Percentiles rank a stretch among this genome's conserved stretches.
These are phyloP conservation scores for Metellina segmentata DNA, from an alignment of 2,888 invertebrate species.

Conservation along the genomic window DNA sequence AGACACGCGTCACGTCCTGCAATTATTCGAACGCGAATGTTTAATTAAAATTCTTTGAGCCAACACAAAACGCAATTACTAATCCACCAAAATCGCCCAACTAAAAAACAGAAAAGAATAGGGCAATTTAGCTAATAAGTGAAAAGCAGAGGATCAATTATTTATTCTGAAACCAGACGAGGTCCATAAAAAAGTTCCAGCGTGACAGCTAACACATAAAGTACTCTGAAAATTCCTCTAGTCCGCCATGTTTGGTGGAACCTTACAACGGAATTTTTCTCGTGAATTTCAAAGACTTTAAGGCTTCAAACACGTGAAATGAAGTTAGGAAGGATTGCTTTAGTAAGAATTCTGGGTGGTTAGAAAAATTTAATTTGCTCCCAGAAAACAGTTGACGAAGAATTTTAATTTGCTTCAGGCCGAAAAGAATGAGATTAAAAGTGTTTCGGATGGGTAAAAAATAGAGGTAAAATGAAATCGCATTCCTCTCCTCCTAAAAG, in stretches of 20 bases:
- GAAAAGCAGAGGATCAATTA: conserved; percentile 47
- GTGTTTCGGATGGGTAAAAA: background rate
- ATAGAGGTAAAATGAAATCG: background rate
- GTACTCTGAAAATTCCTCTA: conserved; percentile 28
- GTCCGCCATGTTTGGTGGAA: conserved; percentile 10
- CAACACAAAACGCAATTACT: conserved; percentile 29
- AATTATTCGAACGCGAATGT: conserved; percentile 20
- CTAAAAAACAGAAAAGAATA: conserved; percentile 30
- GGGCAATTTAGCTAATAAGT: conserved; percentile 50
- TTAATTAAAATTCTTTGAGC: conserved; percentile 49
- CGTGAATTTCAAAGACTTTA: conserved; percentile 38
- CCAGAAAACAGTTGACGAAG: conserved; percentile 46
- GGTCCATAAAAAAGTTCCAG: background rate
- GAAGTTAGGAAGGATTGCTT: conserved; percentile 12
- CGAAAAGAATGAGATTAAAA: conserved; percentile 31
- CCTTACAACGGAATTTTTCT: conserved; percentile 35
- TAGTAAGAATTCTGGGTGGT: background rate
- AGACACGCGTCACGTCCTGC: background rate
- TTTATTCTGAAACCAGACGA: conserved; percentile 29
- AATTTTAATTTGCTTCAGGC: conserved; percentile 55
- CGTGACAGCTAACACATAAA: conserved; percentile 24
- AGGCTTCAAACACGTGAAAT: background rate
- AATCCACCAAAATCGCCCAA: background rate
- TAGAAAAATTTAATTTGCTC: conserved; percentile 61
- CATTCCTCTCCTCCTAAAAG: background rate